Evolutionary conservation across 2,797 vertebrate species (phyloP).

Genomic region (Staurois parvus): DNA sequence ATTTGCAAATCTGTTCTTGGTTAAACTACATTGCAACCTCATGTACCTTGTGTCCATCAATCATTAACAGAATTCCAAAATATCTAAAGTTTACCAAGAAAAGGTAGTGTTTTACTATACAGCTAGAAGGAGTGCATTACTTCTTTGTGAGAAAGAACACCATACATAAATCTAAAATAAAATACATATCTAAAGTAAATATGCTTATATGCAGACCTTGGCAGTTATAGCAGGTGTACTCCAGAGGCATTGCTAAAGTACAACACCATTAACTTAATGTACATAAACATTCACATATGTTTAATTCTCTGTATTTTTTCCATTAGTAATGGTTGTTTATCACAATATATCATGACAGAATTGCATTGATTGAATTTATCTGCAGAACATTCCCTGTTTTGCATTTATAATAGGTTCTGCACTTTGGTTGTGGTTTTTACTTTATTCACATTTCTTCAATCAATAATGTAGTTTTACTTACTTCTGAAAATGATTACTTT

Average conservation of each 20-base stretch:
- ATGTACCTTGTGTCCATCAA: not conserved
- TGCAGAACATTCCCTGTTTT: conserved; percentile 6
- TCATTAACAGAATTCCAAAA: not conserved
- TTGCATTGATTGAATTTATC: conserved; percentile 9
- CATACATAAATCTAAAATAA: not conserved
- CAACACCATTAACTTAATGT: not conserved
- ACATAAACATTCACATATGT: not conserved
- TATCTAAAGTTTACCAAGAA: not conserved
- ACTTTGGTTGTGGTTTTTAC: conserved; percentile 16
- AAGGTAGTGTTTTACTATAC: not conserved
- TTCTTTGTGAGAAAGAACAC: not conserved
- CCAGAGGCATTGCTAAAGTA: not conserved
- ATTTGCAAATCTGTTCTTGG: not conserved
- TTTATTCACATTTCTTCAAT: conserved; percentile 26
- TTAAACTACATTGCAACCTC: not conserved
- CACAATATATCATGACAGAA: conserved; percentile 10
- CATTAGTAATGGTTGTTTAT: conserved; percentile 2
- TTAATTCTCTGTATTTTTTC: not conserved
- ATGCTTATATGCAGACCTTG: not conserved
- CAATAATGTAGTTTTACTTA: conserved; percentile 37
- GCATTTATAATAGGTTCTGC: conserved; percentile 17
- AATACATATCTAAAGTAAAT: not conserved
- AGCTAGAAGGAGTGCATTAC: not conserved
- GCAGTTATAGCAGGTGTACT: not conserved
- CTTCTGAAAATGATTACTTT: conserved; percentile 50